phyloP scores from a whole-genome alignment of 2,888 invertebrate species.

The Stenichneumon culpator region DNA sequence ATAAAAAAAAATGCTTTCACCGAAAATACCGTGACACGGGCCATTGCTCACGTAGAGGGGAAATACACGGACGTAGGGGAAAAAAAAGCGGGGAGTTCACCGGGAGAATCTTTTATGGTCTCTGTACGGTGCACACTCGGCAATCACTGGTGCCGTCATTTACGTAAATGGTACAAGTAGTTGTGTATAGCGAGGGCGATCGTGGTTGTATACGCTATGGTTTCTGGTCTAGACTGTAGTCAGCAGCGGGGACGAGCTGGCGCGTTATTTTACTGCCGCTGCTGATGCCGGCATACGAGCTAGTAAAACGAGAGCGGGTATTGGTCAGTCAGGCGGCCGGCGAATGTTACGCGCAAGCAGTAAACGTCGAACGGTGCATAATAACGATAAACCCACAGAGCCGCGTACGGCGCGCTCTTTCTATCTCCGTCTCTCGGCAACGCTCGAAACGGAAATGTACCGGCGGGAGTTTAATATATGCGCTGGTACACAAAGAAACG shows the following conservation, averaged over 20 bases:
- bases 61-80: background rate
- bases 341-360: conserved; percentile 62
- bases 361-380: conserved; percentile 67
- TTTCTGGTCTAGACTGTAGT: conserved; percentile 62
- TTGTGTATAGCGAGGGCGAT: background rate
- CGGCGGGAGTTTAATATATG: background rate
- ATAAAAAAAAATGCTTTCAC: background rate
- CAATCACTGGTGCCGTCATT: conserved; percentile 45
- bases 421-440: background rate
- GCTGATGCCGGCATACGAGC: conserved; percentile 19
- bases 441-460: conserved; percentile 31
- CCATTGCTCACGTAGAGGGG: background rate
- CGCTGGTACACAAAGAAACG: conserved; percentile 41
- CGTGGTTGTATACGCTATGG: conserved; percentile 31
- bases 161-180: conserved; percentile 11
- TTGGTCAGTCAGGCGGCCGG: conserved; percentile 56
- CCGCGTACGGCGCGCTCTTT: background rate
- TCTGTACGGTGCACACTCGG: conserved; percentile 39
- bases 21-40: conserved; percentile 2
- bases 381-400: conserved; percentile 65
- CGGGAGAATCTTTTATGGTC: conserved; percentile 43
- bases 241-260: conserved; percentile 45
- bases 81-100: conserved; percentile 21
- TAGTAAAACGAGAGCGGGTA: conserved; percentile 38
- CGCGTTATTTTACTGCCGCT: conserved; percentile 50